Conservation (phyloP, 2,797 vertebrate species). For the Darevskia mixta region DNA sequence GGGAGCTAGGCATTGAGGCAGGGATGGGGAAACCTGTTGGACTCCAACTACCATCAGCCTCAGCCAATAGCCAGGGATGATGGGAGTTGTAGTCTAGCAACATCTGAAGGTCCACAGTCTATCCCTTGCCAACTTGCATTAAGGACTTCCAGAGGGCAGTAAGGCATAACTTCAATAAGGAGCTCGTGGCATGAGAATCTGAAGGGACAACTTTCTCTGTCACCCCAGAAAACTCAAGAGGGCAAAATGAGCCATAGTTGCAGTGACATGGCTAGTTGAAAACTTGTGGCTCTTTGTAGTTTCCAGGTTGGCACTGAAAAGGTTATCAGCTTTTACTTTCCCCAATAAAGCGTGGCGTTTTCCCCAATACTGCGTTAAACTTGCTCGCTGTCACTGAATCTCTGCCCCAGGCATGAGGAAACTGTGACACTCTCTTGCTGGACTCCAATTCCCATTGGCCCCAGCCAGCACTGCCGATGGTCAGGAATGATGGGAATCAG, state of each 20-base stretch:
- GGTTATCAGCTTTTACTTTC: background rate
- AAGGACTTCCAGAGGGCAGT: background rate
- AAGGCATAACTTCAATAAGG: background rate
- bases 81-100: too few relatives aligned
- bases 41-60: too few relatives aligned
- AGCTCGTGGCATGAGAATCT: background rate
- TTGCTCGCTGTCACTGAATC: background rate
- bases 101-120: too few relatives aligned
- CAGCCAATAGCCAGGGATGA: too few relatives aligned
- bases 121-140: too few relatives aligned
- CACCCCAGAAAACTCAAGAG: background rate
- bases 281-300: conserved; percentile 2
- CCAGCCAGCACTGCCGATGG: background rate
- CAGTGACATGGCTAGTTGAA: background rate
- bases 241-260: background rate
- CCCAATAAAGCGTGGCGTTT: background rate
- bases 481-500: background rate
- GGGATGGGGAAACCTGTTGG: background rate
- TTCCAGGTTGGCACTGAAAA: conserved; percentile 14
- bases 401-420: background rate
- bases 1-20: background rate
- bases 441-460: background rate
- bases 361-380: conserved; percentile 8
- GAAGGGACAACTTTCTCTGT: conserved; percentile 1
- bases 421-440: background rate